Base-by-base conservation (phyloP, 2,888 invertebrate genomes). In the Spisula solida region DNA sequence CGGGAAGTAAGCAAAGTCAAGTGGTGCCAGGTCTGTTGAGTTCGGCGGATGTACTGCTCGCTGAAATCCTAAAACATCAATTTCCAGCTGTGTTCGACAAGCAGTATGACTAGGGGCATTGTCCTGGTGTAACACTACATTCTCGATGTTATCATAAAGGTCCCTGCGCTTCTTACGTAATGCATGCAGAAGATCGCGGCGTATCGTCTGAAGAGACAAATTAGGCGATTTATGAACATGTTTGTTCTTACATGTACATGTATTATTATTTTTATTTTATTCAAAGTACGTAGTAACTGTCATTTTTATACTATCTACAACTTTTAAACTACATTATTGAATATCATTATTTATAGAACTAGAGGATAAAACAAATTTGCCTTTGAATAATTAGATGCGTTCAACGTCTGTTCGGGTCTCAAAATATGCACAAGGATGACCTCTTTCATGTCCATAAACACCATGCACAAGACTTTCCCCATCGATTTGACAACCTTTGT, bases 21-120 rank as follows among this genome's bases (percentile, higher is more conserved):
- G 31, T 8, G 78, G 16, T 1, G 78, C 20, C 31, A 79, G 1
- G 41, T 79, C 79, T 20, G 47, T 0, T 20, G 47, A 41, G 47
- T 18, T 0, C 20, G 47, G 79, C 2, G 47, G 79, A 20, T 41
- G 41, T 2, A n/a, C n/a, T 0, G 41, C 5, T 20, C 8, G n/a
- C 41, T 79, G n/a, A 16, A 41, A 16, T 41, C 79, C 79, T 18
- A 79, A n/a, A 41, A 41, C 20, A 47, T n/a, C 41, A 1, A 79
- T 79, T 18, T 79, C 79, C 16, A 41, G 18, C n/a, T 34, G 41
- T 14, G 25, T 75, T 16, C n/a, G 14, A 16, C 14, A 8, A 8
- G 79, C 79, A 20, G 79, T 79, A 20, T 79, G 79, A 20, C 41
- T 16, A 18, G 79, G 47, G 79, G 79, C 79, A 79, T 79, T 79